Evolutionary conservation across 2,888 invertebrate genomes (phyloP).

Genomic region (Holacanthella duospinosa): DNA sequence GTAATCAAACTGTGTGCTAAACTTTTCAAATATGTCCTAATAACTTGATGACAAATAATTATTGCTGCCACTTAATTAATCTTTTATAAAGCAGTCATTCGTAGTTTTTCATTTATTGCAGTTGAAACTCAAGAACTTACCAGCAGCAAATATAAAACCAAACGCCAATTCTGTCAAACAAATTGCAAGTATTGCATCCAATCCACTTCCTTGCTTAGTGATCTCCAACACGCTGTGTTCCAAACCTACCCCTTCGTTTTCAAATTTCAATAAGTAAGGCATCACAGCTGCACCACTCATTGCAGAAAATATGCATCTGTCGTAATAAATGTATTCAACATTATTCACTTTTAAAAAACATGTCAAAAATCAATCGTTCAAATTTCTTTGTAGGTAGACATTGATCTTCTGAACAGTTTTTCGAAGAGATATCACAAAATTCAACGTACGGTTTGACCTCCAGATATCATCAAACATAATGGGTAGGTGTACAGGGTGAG

Average conservation of each 20-base stretch:
- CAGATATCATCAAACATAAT: no score
- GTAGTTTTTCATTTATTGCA: background rate
- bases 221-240: constrained; percentile 13
- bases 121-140: constrained; percentile 10
- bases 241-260: constrained; percentile 7
- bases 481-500: no score
- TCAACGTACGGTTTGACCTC: no score
- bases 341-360: no score
- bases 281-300: constrained; percentile 22
- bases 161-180: constrained; percentile 26
- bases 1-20: background rate
- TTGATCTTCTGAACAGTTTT: no score
- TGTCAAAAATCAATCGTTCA: no score
- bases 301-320: constrained; percentile 20
- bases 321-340: no score
- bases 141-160: constrained; percentile 30
- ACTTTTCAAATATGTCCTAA: no score
- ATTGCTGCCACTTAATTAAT: no score
- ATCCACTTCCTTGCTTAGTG: constrained; percentile 29
- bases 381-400: no score
- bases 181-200: constrained; percentile 36
- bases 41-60: no score
- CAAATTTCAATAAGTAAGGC: constrained; percentile 21
- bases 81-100: constrained; percentile 3
- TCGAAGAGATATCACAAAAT: no score